These are phyloP conservation scores for Melanotaenia boesemani DNA, from an alignment of 2,797 vertebrate genomes.

Conservation along the genomic window DNA sequence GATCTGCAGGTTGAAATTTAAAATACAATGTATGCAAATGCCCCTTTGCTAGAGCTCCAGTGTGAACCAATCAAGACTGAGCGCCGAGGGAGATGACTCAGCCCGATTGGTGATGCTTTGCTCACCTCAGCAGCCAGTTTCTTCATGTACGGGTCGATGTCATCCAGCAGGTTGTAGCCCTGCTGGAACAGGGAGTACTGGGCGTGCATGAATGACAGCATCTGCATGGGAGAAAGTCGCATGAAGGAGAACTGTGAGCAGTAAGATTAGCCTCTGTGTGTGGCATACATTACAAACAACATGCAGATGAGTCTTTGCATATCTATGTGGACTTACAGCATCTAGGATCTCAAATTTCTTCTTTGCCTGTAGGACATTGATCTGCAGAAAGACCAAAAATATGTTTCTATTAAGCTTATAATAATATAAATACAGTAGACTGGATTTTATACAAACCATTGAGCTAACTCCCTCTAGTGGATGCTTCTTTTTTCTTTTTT, in stretches of 20 bases:
- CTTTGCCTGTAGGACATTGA: slow-evolving; percentile 98
- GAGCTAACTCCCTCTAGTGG: slow-evolving; percentile 51
- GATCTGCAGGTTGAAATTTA: background rate
- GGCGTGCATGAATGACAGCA: slow-evolving; percentile 98
- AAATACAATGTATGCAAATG: slow-evolving; percentile 10
- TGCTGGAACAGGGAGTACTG: slow-evolving; percentile 96
- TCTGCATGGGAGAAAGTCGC: slow-evolving; percentile 77
- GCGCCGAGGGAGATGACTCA: background rate
- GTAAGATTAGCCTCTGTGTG: background rate
- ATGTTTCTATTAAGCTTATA: no score
- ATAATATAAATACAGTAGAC: background rate
- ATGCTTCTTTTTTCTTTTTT: background rate
- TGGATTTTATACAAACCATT: background rate
- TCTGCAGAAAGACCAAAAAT: slow-evolving; percentile 77
- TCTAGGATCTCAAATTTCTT: slow-evolving; percentile 99
- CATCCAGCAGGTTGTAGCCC: slow-evolving; percentile 92
- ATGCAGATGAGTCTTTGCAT: background rate
- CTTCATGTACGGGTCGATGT: slow-evolving; percentile 98
- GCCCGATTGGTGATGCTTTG: background rate
- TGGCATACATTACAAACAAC: background rate
- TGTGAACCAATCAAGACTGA: background rate
- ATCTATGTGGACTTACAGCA: slow-evolving; percentile 84
- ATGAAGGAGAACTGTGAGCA: rapidly evolving
- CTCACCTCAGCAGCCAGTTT: slow-evolving; percentile 92
- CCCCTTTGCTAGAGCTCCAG: slow-evolving; percentile 17